Evolutionary conservation across 2,797 vertebrate genomes (phyloP), one percentile per base, ranked within the genome.

Genomic region (Chromobotia macracanthus): DNA sequence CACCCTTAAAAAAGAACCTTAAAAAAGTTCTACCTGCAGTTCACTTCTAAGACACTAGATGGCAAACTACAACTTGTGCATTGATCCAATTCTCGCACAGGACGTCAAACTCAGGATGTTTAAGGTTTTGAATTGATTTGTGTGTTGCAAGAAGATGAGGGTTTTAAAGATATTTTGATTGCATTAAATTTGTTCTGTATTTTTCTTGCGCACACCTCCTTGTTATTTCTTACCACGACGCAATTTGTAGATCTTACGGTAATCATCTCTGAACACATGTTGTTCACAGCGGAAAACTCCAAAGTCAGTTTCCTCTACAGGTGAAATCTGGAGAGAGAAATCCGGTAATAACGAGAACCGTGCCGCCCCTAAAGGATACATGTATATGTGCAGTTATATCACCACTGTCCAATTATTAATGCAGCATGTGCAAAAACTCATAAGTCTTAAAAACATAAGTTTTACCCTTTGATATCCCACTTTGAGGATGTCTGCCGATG

Each of bases 181-280:
- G 23, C 18, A 23, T 18, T 15, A 2, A n/a, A 8, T 9, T 18
- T 53, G 50, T 61, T 8, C 6, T 60, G 0, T 60, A 60, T 5
- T 7, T 60, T 10, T 64, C 1, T 53, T 75, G 31, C 25, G 44
- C 25, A 13, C 15, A 44, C 38, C 13, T 48, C 11, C 35, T 0
- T 38, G 3, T 61, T n/a, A 16, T 25, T 63, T 70, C 90, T 89
- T 85, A 93, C 92, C 89, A 0, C 0, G 48, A 48, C 72, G 5
- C 0, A 94, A 12, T 8, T 0, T 63, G 65, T 84, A 91, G 7
- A 0, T 5, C 0, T 19, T 46, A 1, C 0, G 0, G 0, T 0
- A 15, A 0, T 0, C 1, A 0, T 0, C 0, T 0, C 0, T 0
- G 0, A 11, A 6, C 0, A 50, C 0, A 7, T 56, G 4, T 19